These are phyloP conservation scores for Montipora foliosa DNA, from an alignment of 64 coral and sea anemone species.

Conservation along the genomic window DNA sequence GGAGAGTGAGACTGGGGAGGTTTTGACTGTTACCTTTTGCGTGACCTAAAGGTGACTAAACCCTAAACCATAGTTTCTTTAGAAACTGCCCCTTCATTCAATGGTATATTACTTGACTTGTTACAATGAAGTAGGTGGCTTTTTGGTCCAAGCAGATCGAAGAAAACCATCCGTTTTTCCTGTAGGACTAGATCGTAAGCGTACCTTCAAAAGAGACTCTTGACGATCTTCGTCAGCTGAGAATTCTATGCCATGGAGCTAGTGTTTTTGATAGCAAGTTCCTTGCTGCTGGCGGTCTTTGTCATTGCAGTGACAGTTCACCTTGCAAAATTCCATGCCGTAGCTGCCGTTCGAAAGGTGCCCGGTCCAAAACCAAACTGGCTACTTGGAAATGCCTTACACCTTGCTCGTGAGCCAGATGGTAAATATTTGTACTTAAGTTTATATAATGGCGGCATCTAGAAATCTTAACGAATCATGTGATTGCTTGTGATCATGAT, in stretches of 20 bases:
- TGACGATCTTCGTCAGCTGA: no score
- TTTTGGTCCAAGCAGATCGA: no score
- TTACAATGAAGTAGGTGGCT: no score
- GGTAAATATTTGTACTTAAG: conserved; percentile 18
- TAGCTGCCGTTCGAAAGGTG: conserved; percentile 30
- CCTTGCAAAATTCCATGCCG: conserved; percentile 11
- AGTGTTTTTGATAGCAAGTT: neutral
- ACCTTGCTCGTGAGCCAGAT: conserved; percentile 41
- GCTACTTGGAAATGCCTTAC: conserved; percentile 68
- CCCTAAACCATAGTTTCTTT: no score
- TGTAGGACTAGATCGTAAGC: no score
- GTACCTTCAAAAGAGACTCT: no score
- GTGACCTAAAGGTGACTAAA: no score
- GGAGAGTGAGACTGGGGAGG: no score
- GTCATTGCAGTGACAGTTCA: neutral
- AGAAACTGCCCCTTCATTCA: no score
- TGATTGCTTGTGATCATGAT: neutral
- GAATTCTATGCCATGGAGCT: neutral
- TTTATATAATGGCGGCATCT: neutral
- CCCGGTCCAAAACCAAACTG: conserved; percentile 63
- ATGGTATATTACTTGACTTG: no score
- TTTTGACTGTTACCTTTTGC: no score
- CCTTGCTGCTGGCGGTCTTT: neutral
- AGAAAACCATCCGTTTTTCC: no score
- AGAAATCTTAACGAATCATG: neutral